Percentiles rank a stretch among this genome's conserved stretches.
Conservation (phyloP, 2,113 vertebrate genomes). For the human (Homo sapiens) region DNA sequence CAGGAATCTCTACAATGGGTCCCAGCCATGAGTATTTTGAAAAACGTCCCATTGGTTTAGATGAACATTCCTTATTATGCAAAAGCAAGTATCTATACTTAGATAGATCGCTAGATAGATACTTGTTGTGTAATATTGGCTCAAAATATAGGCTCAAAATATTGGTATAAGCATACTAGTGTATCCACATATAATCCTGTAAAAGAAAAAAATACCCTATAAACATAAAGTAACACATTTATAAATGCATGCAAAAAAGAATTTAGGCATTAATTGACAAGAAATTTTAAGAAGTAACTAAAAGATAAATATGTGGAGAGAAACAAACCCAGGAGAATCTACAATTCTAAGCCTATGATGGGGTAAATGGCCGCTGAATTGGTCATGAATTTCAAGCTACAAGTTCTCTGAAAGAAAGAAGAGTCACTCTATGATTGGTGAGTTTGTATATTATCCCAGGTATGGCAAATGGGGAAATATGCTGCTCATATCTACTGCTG, state of each 20-base stretch:
- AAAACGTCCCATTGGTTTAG: background rate
- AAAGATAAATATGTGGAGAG: background rate
- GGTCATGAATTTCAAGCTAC: background rate
- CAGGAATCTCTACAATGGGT: background rate
- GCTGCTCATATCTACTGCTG: background rate
- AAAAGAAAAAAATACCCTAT: background rate
- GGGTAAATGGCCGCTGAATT: background rate
- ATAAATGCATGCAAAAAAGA: background rate
- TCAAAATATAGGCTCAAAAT: no score
- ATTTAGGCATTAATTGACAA: background rate
- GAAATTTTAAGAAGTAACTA: background rate
- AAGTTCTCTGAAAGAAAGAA: background rate
- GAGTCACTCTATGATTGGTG: background rate
- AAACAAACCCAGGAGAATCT: background rate
- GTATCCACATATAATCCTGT: background rate
- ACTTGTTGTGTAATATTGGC: no score
- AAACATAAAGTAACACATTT: background rate
- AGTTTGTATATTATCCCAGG: background rate
- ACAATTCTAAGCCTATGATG: background rate
- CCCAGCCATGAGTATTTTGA: background rate
- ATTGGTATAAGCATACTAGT: background rate
- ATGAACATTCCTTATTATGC: background rate
- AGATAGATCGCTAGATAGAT: no score
- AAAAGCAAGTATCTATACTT: background rate
- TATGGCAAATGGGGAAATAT: background rate